These are phyloP conservation scores for Acrocephalus arundinaceus DNA, from an alignment of 2,113 vertebrate genomes.

Conservation along the genomic window DNA sequence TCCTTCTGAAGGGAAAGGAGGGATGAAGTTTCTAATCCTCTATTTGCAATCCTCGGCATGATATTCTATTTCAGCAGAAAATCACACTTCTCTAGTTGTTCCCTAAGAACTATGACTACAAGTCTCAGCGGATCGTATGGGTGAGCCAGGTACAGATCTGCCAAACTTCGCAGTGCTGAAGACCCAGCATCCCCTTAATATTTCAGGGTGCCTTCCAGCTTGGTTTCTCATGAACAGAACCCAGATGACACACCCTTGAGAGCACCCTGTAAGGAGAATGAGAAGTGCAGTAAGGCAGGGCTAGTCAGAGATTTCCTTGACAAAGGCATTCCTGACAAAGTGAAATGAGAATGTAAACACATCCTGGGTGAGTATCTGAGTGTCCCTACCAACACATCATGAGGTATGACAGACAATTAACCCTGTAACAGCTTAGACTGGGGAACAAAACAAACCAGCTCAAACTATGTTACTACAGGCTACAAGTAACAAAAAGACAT, in stretches of 20 bases:
- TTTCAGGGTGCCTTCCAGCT: not conserved
- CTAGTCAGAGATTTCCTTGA: not conserved
- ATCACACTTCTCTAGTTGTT: not conserved
- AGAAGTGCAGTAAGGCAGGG: not conserved
- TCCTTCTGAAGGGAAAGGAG: not conserved
- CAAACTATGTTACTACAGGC: not conserved
- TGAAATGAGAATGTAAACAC: not conserved
- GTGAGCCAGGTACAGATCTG: not conserved
- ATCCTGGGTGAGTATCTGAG: not conserved
- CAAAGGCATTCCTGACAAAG: not conserved
- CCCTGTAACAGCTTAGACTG: not conserved
- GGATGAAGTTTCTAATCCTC: not conserved
- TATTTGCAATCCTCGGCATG: not conserved
- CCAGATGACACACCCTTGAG: not conserved
- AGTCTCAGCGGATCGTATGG: rapidly evolving
- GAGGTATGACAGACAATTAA: not conserved
- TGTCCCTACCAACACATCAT: not conserved
- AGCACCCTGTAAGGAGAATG: not conserved
- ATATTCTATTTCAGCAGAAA: not conserved
- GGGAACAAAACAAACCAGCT: not conserved
- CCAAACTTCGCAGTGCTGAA: not conserved
- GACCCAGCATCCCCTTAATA: not conserved
- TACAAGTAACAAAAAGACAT: not conserved
- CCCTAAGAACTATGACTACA: not conserved
- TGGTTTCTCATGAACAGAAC: not conserved